Evolutionary conservation across 1,140 invertebrate genomes (phyloP).

Genomic region (Solen grandis): DNA sequence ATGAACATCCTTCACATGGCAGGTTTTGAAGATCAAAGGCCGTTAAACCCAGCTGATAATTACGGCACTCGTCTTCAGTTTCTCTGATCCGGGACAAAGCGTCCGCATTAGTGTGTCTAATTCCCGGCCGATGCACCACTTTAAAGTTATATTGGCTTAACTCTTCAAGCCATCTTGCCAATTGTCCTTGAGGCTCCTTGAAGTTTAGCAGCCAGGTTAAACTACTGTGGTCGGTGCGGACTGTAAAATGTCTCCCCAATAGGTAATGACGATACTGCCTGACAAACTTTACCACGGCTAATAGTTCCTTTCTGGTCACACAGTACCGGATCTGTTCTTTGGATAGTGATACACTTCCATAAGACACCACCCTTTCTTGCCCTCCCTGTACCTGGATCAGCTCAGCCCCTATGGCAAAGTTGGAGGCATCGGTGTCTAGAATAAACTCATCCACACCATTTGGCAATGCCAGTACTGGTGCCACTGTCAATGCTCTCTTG

Average conservation of each 20-base stretch:
- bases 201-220: slow-evolving; percentile 45
- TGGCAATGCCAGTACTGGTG: slow-evolving; percentile 54
- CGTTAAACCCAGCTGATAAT: background rate
- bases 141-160: slow-evolving; percentile 18
- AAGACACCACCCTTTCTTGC: background rate
- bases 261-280: slow-evolving; percentile 40
- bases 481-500: slow-evolving; percentile 34
- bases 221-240: slow-evolving; percentile 31
- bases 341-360: background rate
- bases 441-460: slow-evolving; percentile 2
- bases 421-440: slow-evolving; percentile 26
- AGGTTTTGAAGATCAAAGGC: too few species aligned
- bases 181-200: slow-evolving; percentile 29
- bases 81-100: slow-evolving; percentile 2
- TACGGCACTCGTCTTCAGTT: background rate
- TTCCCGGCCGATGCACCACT: slow-evolving; percentile 9
- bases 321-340: slow-evolving; percentile 9
- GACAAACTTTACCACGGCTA: slow-evolving; percentile 40
- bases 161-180: slow-evolving; percentile 34
- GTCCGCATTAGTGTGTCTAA: slow-evolving; percentile 7
- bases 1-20: slow-evolving; percentile 22
- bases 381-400: slow-evolving; percentile 35
- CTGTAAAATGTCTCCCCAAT: too few species aligned
- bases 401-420: slow-evolving; percentile 11
- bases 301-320: slow-evolving; percentile 36